Evolutionary conservation across 1,140 invertebrate genomes (phyloP).

Genomic region (Andrena cerasifolii): DNA sequence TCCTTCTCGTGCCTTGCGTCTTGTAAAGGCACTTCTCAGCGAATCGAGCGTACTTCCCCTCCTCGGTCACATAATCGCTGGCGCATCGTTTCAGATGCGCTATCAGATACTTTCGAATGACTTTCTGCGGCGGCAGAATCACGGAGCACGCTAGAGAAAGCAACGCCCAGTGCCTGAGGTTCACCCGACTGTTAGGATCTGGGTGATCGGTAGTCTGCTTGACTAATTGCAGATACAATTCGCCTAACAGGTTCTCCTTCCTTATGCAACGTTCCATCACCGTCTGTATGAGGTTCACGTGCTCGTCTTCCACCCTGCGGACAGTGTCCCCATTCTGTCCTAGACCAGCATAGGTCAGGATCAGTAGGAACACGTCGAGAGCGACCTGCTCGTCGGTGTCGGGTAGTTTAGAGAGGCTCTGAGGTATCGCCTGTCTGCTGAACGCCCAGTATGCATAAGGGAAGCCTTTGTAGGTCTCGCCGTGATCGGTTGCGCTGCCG

Average conservation of each 20-base stretch:
- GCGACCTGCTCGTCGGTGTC: constrained; percentile 94
- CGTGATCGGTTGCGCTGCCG: constrained; percentile 86
- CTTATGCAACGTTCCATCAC: constrained; percentile 95
- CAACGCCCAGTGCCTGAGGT: constrained; percentile 95
- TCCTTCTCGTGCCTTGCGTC: constrained; percentile 92
- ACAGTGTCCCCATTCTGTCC: constrained; percentile 88
- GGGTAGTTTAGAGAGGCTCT: constrained; percentile 92
- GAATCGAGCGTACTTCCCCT: constrained; percentile 96
- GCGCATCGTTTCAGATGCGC: constrained; percentile 94
- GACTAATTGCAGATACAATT: constrained; percentile 96
- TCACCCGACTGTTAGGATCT: constrained; percentile 94
- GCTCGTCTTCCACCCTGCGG: constrained; percentile 90
- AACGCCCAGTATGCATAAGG: constrained; percentile 95
- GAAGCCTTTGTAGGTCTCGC: constrained; percentile 94
- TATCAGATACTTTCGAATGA: constrained; percentile 93
- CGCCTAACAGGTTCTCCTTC: constrained; percentile 93
- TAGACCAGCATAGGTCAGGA: constrained; percentile 92
- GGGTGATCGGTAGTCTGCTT: constrained; percentile 97
- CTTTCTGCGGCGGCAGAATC: constrained; percentile 91
- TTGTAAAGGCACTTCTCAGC: constrained; percentile 95
- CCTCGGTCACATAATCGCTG: constrained; percentile 94
- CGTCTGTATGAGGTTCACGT: constrained; percentile 93
- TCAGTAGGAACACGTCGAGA: constrained; percentile 89
- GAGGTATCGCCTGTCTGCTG: constrained; percentile 89
- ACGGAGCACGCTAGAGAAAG: constrained; percentile 94